phyloP scores from a whole-genome alignment of 1,140 invertebrate genomes.

The Brevipalpus yothersi region DNA sequence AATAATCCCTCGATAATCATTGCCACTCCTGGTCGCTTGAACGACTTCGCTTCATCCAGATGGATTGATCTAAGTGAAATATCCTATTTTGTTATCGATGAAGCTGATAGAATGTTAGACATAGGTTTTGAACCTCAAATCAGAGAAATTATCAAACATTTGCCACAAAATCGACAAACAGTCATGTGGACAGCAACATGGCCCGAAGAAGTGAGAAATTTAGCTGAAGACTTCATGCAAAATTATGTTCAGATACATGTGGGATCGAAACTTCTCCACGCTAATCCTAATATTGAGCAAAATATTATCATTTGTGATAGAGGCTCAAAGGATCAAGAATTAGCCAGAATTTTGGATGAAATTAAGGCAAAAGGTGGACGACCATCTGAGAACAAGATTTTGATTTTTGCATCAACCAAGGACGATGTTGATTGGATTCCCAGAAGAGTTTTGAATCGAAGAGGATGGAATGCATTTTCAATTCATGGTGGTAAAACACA shows the following conservation, averaged over 20 bases:
- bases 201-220: slow-evolving; percentile 14
- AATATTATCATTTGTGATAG: not conserved
- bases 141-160: slow-evolving; percentile 29
- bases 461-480: not conserved
- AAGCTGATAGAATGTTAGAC: slow-evolving; percentile 31
- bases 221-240: slow-evolving; percentile 8
- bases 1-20: slow-evolving; percentile 70
- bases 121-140: slow-evolving; percentile 33
- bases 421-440: not conserved
- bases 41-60: slow-evolving; percentile 52
- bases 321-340: not conserved
- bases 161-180: slow-evolving; percentile 18
- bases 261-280: not conserved
- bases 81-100: slow-evolving; percentile 23
- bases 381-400: not conserved
- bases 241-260: not conserved
- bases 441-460: not conserved
- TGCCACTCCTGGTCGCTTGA: slow-evolving; percentile 70
- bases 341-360: not conserved
- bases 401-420: not conserved
- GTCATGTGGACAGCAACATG: slow-evolving; percentile 17
- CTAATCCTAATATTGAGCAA: not conserved
- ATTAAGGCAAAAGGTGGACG: not conserved
- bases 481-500: not conserved
- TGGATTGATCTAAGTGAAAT: slow-evolving; percentile 27